Evolutionary conservation across 2,797 vertebrate species (phyloP), one percentile per base, ranked within the genome.

Genomic region (Thaleichthys pacificus): DNA sequence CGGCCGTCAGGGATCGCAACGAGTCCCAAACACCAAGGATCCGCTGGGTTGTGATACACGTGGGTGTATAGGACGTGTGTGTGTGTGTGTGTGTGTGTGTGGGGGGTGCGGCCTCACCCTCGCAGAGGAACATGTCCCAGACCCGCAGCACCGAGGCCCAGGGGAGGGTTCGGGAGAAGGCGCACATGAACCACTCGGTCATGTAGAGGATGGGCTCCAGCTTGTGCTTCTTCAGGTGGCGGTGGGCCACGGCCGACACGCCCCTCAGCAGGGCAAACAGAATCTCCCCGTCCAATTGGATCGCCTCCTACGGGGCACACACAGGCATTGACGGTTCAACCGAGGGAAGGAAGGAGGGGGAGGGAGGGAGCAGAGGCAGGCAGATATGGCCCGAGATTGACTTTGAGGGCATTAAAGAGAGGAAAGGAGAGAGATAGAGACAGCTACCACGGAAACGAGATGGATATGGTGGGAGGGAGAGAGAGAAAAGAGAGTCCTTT

Each of bases 181-280:
- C 97, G 1, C 98, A 99, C 97, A 99, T 99, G 90, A 99, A 98
- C 98, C 98, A 99, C 88, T 99, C 98, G 0, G 98, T 99, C 97
- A 99, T 99, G 91, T 98, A 99, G 24, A 99, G 93, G 86, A 97
- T 93, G 8, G 97, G 97, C 67, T 99, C 98, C 0, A 99, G 91
- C 87, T 97, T 97, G 89, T 99, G 93, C 80, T 95, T 96, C 91
- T 95, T 97, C 71, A 99, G 92, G 84, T 99, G 98, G 57, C 93
- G 93, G 86, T 98, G 89, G 65, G 96, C 96, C 69, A 92, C 83
- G 0, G 95, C 92, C 0, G 94, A 97, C 62, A 96, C 94, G 58
- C 93, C 93, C 66, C 92, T 94, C 80, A 99, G 93, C 80, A 99
- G 90, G 0, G 96, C 96, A 61, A 95, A 94, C 61, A 99, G 95